Evolutionary conservation across 2,888 invertebrate genomes (phyloP).

Genomic region (Caenorhabditis uteleia): DNA sequence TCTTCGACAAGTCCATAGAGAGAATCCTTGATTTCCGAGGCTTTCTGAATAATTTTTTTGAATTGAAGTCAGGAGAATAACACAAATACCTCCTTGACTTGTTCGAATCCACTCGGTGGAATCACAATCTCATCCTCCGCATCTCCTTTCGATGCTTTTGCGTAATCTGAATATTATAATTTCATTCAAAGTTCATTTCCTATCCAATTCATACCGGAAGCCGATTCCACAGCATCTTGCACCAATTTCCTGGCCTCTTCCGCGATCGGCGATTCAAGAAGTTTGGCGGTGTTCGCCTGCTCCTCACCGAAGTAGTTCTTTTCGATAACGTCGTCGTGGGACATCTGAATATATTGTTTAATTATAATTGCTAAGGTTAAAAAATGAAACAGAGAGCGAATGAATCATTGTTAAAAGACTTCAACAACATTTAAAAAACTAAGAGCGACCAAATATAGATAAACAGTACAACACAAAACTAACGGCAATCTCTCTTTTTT

Average conservation of each 20-base stretch:
- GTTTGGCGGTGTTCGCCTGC: constrained; percentile 13
- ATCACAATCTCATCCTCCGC: too few relatives aligned
- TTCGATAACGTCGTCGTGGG: constrained; percentile 41
- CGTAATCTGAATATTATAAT: neutral
- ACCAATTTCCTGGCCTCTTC: constrained; percentile 37
- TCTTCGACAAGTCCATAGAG: constrained; percentile 2
- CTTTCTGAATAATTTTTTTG: too few relatives aligned
- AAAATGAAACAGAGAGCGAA: neutral
- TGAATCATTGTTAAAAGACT: too few relatives aligned
- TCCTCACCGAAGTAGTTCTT: constrained; percentile 31
- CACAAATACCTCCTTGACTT: too few relatives aligned
- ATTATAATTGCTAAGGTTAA: neutral
- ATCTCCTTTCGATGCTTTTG: too few relatives aligned
- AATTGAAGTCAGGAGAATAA: too few relatives aligned
- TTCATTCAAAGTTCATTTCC: constrained; percentile 19
- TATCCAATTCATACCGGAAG: constrained; percentile 34
- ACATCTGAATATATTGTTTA: constrained; percentile 30
- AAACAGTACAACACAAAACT: too few relatives aligned
- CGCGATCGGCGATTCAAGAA: constrained; percentile 36
- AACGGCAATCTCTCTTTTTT: too few relatives aligned
- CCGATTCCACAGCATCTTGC: constrained; percentile 33
- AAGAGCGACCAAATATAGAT: too few relatives aligned
- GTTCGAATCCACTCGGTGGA: too few relatives aligned
- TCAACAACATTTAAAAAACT: too few relatives aligned
- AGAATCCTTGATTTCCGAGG: too few relatives aligned